Percentiles rank a stretch among this genome's conserved stretches.
These are phyloP conservation scores for Drosophila bunnanda DNA, from an alignment of 2,888 invertebrate genomes.

Conservation along the genomic window DNA sequence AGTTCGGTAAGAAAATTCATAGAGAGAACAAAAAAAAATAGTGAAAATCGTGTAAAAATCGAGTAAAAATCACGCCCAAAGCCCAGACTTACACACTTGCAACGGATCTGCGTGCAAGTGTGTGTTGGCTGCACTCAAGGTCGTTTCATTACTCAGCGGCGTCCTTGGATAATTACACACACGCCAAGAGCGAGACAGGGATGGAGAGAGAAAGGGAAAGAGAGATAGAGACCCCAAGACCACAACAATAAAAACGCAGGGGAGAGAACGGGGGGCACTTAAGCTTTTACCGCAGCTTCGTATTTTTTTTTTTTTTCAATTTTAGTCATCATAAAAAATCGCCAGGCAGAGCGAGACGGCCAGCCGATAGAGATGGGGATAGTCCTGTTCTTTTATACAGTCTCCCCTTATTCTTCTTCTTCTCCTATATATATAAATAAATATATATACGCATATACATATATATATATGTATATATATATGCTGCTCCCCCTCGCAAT, in stretches of 20 bases:
- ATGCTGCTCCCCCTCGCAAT: conserved; percentile 13
- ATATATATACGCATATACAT: background rate
- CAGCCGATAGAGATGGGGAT: conserved; percentile 11
- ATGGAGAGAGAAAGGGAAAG: conserved; percentile 49
- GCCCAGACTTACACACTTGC: conserved; percentile 45
- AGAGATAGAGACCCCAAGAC: conserved; percentile 51
- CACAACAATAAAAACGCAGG: conserved; percentile 42
- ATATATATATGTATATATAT: background rate
- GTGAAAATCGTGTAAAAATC: conserved; percentile 25
- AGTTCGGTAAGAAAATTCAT: conserved; percentile 48
- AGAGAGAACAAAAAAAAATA: conserved; percentile 12
- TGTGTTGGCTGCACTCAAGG: conserved; percentile 75
- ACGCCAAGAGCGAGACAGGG: conserved; percentile 60
- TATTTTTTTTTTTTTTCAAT: conserved; percentile 63
- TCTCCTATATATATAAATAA: background rate
- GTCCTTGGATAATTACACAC: conserved; percentile 82
- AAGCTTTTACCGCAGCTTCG: conserved; percentile 55
- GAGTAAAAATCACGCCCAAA: conserved; percentile 65
- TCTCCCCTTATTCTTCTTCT: conserved; percentile 42
- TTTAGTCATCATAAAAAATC: conserved; percentile 74
- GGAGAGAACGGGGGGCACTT: conserved; percentile 23
- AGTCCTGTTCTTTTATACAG: conserved; percentile 64
- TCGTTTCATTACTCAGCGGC: conserved; percentile 81
- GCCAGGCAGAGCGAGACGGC: conserved; percentile 44
- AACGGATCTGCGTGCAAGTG: conserved; percentile 18